Percentiles rank a stretch among this genome's conserved stretches.
phyloP scores from a whole-genome alignment of 35 echinoderm and acorn worm species.

The Heliocidaris tuberculata region DNA sequence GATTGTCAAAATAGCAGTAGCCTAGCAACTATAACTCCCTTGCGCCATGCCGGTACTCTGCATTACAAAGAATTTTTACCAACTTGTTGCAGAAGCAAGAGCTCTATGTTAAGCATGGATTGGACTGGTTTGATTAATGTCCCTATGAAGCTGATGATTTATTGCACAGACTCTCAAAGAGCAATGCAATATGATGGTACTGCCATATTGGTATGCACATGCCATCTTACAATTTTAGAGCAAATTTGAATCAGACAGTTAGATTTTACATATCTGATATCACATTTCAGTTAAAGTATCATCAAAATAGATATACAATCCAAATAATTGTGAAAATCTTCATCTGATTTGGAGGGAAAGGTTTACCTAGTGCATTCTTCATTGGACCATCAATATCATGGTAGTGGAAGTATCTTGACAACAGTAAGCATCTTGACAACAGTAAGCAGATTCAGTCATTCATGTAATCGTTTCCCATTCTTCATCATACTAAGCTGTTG shows the following conservation, averaged over 20 bases:
- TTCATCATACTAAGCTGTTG: neutral
- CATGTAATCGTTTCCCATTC: neutral
- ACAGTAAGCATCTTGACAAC: neutral
- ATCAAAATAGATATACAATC: too few species aligned
- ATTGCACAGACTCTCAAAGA: neutral
- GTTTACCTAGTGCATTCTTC: too few species aligned
- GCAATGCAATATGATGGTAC: neutral
- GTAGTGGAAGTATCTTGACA: neutral
- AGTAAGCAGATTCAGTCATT: neutral
- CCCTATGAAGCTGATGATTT: neutral
- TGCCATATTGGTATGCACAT: too few species aligned
- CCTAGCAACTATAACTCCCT: constrained; percentile 7
- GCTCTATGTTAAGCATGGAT: neutral
- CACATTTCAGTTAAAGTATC: too few species aligned
- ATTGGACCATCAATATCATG: neutral
- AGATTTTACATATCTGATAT: too few species aligned
- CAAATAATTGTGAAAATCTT: too few species aligned
- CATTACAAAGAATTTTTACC: neutral
- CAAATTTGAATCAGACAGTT: too few species aligned
- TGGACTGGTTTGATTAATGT: neutral
- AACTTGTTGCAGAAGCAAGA: neutral
- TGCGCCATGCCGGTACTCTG: neutral
- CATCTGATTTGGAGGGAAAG: too few species aligned
- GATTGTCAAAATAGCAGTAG: neutral
- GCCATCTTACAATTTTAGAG: too few species aligned